These are phyloP conservation scores for Hydrolagus colliei DNA, from an alignment of 2,797 vertebrate genomes.

Conservation along the genomic window DNA sequence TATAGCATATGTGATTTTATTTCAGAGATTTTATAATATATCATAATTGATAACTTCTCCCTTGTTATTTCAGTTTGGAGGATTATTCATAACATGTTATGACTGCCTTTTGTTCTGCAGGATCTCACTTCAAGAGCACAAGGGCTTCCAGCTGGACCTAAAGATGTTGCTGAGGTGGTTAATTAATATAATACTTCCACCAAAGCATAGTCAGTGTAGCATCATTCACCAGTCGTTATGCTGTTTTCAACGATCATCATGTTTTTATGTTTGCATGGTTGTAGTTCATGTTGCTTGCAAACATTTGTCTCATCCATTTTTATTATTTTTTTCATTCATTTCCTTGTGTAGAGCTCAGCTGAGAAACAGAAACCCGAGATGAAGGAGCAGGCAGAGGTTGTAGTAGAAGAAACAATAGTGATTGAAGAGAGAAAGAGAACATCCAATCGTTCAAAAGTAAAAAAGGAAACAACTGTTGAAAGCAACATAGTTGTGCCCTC, in stretches of 20 bases:
- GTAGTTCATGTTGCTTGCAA: constrained; percentile 61
- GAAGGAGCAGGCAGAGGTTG: constrained; percentile 80
- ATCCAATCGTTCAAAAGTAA: constrained; percentile 51
- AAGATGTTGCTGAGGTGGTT: constrained; percentile 69
- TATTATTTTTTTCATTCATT: constrained; percentile 34
- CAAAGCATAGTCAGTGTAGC: constrained; percentile 43
- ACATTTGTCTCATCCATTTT: constrained; percentile 49
- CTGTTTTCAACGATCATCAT: constrained; percentile 37
- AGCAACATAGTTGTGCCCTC: not conserved
- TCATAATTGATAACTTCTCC: not conserved
- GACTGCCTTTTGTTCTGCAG: constrained; percentile 71
- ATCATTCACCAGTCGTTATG: constrained; percentile 33
- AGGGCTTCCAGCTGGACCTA: constrained; percentile 60
- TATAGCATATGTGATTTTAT: not conserved
- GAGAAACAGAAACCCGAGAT: constrained; percentile 71
- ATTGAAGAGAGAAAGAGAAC: constrained; percentile 70
- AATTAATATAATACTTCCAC: constrained; percentile 47
- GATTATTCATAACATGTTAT: constrained; percentile 39
- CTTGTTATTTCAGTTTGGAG: not conserved
- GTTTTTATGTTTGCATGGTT: constrained; percentile 55
- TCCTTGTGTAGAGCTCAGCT: constrained; percentile 72
- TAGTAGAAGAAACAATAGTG: constrained; percentile 81
- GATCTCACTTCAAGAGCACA: constrained; percentile 59
- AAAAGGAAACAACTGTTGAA: constrained; percentile 47
- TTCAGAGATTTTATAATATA: not conserved